Evolutionary conservation across 2,113 vertebrate species (phyloP).

Genomic region (Gavialis gangeticus): DNA sequence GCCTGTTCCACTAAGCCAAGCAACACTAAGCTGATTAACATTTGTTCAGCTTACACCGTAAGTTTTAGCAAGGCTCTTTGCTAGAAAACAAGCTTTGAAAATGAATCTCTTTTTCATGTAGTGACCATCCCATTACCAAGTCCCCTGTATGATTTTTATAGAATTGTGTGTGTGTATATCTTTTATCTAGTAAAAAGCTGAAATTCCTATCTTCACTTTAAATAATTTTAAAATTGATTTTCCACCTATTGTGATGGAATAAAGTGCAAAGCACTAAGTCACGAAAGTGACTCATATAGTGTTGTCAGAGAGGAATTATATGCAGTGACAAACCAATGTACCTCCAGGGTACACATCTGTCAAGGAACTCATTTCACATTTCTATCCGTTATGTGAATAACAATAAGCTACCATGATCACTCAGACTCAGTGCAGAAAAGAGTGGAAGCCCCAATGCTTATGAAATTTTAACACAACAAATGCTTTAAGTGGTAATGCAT

Average conservation of each 20-base stretch:
- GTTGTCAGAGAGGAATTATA: slow-evolving; percentile 64
- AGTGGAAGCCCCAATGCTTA: slow-evolving; percentile 12
- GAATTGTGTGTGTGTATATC: rapidly evolving
- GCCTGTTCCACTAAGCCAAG: no score
- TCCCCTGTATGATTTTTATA: background rate
- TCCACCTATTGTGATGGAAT: slow-evolving; percentile 50
- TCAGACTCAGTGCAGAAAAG: background rate
- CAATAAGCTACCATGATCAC: slow-evolving; percentile 42
- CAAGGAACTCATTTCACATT: slow-evolving; percentile 64
- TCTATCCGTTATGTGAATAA: slow-evolving; percentile 54
- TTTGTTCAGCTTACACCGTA: no score
- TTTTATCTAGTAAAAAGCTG: slow-evolving; percentile 1
- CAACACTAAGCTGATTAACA: no score
- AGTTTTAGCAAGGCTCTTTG: no score
- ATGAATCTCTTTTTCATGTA: background rate
- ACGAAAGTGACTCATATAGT: slow-evolving; percentile 65
- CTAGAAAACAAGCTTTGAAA: background rate
- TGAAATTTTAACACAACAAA: slow-evolving; percentile 11
- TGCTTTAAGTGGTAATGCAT: background rate
- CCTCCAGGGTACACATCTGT: slow-evolving; percentile 66
- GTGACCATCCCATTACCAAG: background rate
- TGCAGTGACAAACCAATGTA: background rate
- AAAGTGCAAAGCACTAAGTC: slow-evolving; percentile 62
- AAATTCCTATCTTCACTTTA: background rate
- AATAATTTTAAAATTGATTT: slow-evolving; percentile 32